These are phyloP conservation scores for Drosophila eohydei DNA, from an alignment of 2,888 invertebrate genomes.

Conservation along the genomic window DNA sequence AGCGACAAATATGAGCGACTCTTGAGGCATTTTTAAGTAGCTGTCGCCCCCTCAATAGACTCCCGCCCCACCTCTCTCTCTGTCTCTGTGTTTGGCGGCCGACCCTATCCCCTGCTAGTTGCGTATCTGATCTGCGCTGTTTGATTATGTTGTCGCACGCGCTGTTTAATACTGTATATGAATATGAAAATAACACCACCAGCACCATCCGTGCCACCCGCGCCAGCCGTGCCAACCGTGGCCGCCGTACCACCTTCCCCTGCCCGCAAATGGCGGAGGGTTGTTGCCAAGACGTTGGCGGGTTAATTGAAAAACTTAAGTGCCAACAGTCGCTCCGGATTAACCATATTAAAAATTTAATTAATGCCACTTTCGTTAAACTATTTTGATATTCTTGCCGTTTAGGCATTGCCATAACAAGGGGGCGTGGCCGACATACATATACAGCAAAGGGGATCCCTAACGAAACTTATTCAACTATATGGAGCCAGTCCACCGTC, in stretches of 20 bases:
- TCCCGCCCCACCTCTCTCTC: neutral
- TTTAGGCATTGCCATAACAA: constrained; percentile 4
- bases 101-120: neutral
- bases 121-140: constrained; percentile 54
- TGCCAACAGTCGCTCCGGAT: constrained; percentile 82
- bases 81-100: neutral
- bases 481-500: neutral
- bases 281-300: constrained; percentile 61
- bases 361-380: constrained; percentile 70
- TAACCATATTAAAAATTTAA: constrained; percentile 81
- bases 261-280: constrained; percentile 13
- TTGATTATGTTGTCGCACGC: constrained; percentile 84
- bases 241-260: neutral
- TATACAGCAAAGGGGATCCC: neutral
- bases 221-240: neutral
- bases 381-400: constrained; percentile 57
- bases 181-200: constrained; percentile 71
- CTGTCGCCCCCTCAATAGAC: constrained; percentile 11
- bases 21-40: constrained; percentile 68
- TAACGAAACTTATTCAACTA: neutral
- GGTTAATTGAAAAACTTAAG: constrained; percentile 83
- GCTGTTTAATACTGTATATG: constrained; percentile 81
- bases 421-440: constrained; percentile 23
- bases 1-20: constrained; percentile 57
- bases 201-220: constrained; percentile 1